Evolutionary conservation across 2,888 invertebrate species (phyloP).

Genomic region (Argyresthia albistria): DNA sequence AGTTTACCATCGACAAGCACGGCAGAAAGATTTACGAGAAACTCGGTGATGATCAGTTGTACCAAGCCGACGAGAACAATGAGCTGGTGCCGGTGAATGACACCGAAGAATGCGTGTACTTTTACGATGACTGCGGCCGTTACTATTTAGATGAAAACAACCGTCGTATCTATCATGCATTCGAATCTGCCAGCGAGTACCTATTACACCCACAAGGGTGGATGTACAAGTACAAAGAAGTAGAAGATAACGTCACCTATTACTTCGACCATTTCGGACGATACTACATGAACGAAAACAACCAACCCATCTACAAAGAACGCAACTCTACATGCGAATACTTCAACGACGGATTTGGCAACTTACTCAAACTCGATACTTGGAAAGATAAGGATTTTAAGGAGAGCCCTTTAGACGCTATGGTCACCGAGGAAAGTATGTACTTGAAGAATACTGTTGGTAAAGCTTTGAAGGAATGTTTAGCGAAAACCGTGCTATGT

Average conservation of each 20-base stretch:
- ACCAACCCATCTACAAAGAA: slow-evolving; percentile 19
- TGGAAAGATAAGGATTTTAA: slow-evolving; percentile 3
- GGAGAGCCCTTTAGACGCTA: slow-evolving; percentile 14
- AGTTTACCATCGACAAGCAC: slow-evolving; percentile 21
- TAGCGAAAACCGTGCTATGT: slow-evolving; percentile 26
- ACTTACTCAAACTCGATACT: slow-evolving; percentile 17
- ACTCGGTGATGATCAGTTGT: slow-evolving; percentile 13
- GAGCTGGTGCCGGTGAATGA: slow-evolving; percentile 19
- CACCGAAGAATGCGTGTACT: slow-evolving; percentile 23
- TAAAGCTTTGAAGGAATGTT: slow-evolving; percentile 23
- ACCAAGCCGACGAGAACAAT: slow-evolving; percentile 22
- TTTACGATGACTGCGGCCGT: slow-evolving; percentile 27
- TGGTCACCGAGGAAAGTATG: slow-evolving; percentile 19
- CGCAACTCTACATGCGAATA: slow-evolving; percentile 16
- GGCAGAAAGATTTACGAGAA: slow-evolving; percentile 24
- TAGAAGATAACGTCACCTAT: slow-evolving; percentile 17
- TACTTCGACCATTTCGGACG: slow-evolving; percentile 24
- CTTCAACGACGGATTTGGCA: slow-evolving; percentile 21
- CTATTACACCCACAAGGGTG: slow-evolving; percentile 14
- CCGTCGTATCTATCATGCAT: slow-evolving; percentile 20
- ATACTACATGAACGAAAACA: slow-evolving; percentile 18
- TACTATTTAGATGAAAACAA: slow-evolving; percentile 18
- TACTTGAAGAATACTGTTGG: slow-evolving; percentile 26
- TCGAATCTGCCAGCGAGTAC: slow-evolving; percentile 22
- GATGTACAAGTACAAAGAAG: slow-evolving; percentile 20